phyloP scores from a whole-genome alignment of 2,797 vertebrate species.

The Acropternis orthonyx region DNA sequence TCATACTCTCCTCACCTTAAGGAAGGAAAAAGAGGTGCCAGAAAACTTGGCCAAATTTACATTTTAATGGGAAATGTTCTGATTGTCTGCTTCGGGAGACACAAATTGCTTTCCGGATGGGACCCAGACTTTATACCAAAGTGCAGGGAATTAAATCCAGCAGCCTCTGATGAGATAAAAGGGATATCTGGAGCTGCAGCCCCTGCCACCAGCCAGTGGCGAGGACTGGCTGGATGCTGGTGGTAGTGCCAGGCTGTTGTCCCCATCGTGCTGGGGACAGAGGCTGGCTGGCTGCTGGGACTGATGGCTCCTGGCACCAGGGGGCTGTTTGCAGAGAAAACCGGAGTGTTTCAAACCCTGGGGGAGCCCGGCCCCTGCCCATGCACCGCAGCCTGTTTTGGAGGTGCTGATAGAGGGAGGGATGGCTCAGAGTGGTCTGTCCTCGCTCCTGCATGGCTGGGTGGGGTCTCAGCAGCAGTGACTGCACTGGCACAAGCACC shows the following conservation, averaged over 20 bases:
- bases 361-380: not conserved
- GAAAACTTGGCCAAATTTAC: conserved; percentile 54
- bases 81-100: conserved; percentile 29
- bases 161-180: not conserved
- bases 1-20: conserved; percentile 44
- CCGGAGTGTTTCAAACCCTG: rapidly evolving
- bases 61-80: conserved; percentile 66
- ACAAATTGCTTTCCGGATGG: conserved; percentile 43
- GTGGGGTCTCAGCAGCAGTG: not conserved
- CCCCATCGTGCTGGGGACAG: rapidly evolving
- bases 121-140: not conserved
- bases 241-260: not conserved
- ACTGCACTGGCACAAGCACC: rapidly evolving
- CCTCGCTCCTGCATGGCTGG: rapidly evolving
- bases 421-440: not conserved
- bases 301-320: not conserved
- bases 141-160: conserved; percentile 34
- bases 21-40: conserved; percentile 40
- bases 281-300: not conserved
- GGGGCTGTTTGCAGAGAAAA: not conserved
- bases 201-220: rapidly evolving
- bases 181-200: not conserved
- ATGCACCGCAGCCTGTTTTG: rapidly evolving
- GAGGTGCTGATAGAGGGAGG: not conserved
- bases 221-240: not conserved